Base-by-base conservation (phyloP, 2,113 vertebrate species). In the Paedocypris sp. region DNA sequence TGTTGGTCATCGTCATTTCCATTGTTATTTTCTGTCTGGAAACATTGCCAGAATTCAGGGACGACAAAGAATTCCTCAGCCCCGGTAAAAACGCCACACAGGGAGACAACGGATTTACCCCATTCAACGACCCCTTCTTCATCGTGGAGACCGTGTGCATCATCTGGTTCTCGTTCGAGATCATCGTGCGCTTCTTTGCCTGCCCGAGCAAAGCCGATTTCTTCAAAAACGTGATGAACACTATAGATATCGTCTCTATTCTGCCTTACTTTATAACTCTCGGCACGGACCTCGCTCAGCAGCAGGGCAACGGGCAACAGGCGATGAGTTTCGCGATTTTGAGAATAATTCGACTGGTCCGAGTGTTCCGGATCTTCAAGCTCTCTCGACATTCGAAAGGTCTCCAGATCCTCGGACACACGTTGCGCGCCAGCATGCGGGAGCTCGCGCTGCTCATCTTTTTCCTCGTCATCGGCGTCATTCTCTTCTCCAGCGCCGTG, bases 211-310 rank as follows among this genome's bases (percentile, higher is more conserved):
- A 97, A 77, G 36, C 93, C 0, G 83, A 74, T 9, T 99, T 99
- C 90, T 94, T 98, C 76, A 94, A 92, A 72, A 92, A 98, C 85
- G 90, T 96, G 64, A 99, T 99, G 95, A 99, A 99, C 87, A 83
- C 89, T 43, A 99, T 99, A 73, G 95, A 99, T 83, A 93, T 99
- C 2, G 93, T 99, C 4, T 95, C 95, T 88, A 99, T 99, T 78
- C 83, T 98, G 93, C 95, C 95, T 91, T 99, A 99, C 58, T 99
- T 99, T 84, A 99, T 99, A 69, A 99, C 95, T 5, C 83, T 99
- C 59, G 94, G 94, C 77, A 98, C 94, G 0, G 95, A 99, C 65
- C 83, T 99, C 76, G 94, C 91, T 0, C 88, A 98, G 75, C 88
- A 87, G 57, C 83, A 91, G 1, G 91, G 87, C 11, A 85, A 87